Base-by-base conservation (phyloP, 1,140 invertebrate genomes). In the Drosophila pallidifrons region DNA sequence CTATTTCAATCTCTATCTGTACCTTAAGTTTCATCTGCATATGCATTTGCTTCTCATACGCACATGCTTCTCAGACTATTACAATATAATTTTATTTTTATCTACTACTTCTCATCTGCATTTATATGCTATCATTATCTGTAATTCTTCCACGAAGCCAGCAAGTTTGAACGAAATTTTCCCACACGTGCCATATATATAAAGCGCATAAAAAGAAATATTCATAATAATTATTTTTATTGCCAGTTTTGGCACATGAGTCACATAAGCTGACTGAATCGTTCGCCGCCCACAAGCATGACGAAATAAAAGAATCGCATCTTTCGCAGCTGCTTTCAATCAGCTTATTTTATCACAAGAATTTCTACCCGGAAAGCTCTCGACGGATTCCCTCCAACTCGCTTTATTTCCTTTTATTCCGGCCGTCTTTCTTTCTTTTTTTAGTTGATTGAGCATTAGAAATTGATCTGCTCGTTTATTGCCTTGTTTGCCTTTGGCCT, bases 381-480 rank as follows among this genome's bases (percentile, higher is more conserved):
- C 67, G 32, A 78, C 54, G 41, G 82, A 45, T 73, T 69, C 38
- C 5, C 16, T 51, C 30, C 65, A 77, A 7, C 16, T 28, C 55
- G 73, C 51, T 81, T 61, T 57, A n/a, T 41, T 30, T 77, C 71
- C 35, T 46, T 67, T 58, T 63, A 25, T 13, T 13, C 25, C 32
- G 30, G 30, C 7, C 5, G 1, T 32, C 30, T 38, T 38, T 38
- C 8, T 25, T 13, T 66, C 54, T 52, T 67, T 74, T 74, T 72
- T 79, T 77, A 88, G 85, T 80, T 88, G 80, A 89, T 89, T 87
- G 85, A 82, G 83, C 81, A 87, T 87, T 83, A 72, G 83, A 82
- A 87, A 87, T 87, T 87, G 83, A 89, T 81, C 85, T 83, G 61
- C 75, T 63, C 80, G 73, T 88, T 89, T 89, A 88, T 89, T 81